A percentile compares a stretch with the other conserved stretches of the same genome.
phyloP scores from a whole-genome alignment of 1,140 invertebrate species.

The Tyrophagus putrescentiae region DNA sequence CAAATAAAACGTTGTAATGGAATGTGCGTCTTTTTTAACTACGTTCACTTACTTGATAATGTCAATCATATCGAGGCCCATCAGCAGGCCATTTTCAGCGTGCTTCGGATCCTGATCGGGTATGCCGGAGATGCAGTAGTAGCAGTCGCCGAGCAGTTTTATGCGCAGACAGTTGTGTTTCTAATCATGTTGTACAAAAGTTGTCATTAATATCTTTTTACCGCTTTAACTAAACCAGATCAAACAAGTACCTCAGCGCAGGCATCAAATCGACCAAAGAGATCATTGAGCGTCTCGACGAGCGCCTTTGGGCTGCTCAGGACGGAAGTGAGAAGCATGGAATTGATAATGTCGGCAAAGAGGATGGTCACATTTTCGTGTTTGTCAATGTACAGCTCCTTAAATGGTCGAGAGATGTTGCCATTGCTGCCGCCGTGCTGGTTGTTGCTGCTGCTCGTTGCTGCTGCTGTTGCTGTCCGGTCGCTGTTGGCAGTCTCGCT shows the following conservation, averaged over 20 bases:
- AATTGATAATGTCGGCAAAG: slow-evolving; percentile 91
- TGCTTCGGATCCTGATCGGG: slow-evolving; percentile 54
- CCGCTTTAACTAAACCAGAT: background rate
- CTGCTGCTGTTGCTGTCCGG: slow-evolving; percentile 43
- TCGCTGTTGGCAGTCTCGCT: background rate
- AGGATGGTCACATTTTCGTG: slow-evolving; percentile 76
- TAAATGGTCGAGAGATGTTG: slow-evolving; percentile 34
- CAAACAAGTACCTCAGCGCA: slow-evolving; percentile 47
- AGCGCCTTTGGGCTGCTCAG: slow-evolving; percentile 55
- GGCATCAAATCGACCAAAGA: slow-evolving; percentile 84
- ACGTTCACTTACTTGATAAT: slow-evolving; percentile 51
- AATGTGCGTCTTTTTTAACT: background rate
- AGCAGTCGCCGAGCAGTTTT: slow-evolving; percentile 81
- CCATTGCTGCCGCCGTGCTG: slow-evolving; percentile 12
- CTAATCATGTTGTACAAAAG: slow-evolving; percentile 3
- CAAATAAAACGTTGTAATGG: background rate
- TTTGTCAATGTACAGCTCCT: slow-evolving; percentile 66
- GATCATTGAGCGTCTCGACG: slow-evolving; percentile 75
- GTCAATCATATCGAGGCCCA: slow-evolving; percentile 77
- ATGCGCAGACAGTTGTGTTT: slow-evolving; percentile 70
- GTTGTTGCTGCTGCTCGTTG: slow-evolving; percentile 29
- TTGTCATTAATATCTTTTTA: background rate
- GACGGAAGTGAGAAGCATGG: slow-evolving; percentile 69
- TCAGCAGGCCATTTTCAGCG: slow-evolving; percentile 69
- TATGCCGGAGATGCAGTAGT: slow-evolving; percentile 70